A percentile compares a stretch with the other conserved stretches of the same genome.
phyloP scores from a whole-genome alignment of 2,888 invertebrate genomes.

The Piscicola geometra region DNA sequence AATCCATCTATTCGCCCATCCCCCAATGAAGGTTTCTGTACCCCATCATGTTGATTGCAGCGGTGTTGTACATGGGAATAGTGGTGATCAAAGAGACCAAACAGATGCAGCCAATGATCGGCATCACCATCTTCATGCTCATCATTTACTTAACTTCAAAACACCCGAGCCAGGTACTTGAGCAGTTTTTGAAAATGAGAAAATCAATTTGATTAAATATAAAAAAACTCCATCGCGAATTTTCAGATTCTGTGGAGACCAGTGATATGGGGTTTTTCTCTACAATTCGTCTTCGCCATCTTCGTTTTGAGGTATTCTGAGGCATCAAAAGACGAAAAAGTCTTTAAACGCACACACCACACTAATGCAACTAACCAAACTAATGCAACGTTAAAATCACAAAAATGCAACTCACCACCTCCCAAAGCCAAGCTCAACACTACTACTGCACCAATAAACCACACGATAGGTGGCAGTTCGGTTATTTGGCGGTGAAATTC shows the following conservation, averaged over 20 bases:
- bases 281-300: slow-evolving; percentile 80
- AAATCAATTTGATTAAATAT: not conserved
- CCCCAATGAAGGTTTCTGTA: slow-evolving; percentile 31
- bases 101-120: slow-evolving; percentile 44
- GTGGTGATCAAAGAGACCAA: slow-evolving; percentile 39
- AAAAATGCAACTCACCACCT: too few species aligned
- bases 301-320: slow-evolving; percentile 64
- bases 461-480: slow-evolving; percentile 67
- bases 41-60: slow-evolving; percentile 39
- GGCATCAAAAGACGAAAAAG: too few species aligned
- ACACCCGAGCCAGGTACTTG: slow-evolving; percentile 44
- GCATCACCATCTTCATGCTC: slow-evolving; percentile 42
- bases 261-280: slow-evolving; percentile 71
- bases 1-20: not conserved
- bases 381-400: too few species aligned
- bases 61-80: slow-evolving; percentile 39
- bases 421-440: too few species aligned
- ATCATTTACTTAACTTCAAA: slow-evolving; percentile 41
- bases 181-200: not conserved
- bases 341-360: too few species aligned
- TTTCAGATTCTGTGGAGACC: slow-evolving; percentile 64
- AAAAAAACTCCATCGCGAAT: not conserved
- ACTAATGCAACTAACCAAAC: too few species aligned
- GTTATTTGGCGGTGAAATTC: slow-evolving; percentile 68
- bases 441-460: too few species aligned